Evolutionary conservation across 2,113 vertebrate genomes (phyloP).

Genomic region (Paramisgurnus dabryanus): DNA sequence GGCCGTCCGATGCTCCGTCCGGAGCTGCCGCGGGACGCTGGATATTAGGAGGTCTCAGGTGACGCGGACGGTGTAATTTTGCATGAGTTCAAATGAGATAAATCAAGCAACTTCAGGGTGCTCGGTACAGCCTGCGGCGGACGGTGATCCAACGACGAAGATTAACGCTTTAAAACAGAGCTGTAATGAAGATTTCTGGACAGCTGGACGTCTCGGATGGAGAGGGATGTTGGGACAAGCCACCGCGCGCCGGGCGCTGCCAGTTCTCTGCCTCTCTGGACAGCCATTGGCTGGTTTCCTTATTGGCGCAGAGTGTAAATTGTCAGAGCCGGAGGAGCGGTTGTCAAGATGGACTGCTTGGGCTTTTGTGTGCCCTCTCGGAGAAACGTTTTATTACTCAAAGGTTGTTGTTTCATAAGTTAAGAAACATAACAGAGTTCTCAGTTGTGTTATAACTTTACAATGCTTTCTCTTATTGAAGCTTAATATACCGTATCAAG

Average conservation of each 20-base stretch:
- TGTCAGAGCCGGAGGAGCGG: conserved; percentile 15
- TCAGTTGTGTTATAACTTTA: not conserved
- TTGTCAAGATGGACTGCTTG: not conserved
- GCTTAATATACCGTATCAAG: too few relatives aligned
- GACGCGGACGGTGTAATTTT: conserved; percentile 31
- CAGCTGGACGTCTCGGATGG: conserved; percentile 23
- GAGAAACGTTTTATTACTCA: conserved; percentile 12
- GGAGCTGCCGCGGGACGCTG: conserved; percentile 10
- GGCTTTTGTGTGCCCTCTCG: not conserved
- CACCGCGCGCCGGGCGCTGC: not conserved
- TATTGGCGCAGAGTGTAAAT: not conserved
- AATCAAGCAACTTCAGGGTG: conserved; percentile 25
- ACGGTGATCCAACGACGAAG: not conserved
- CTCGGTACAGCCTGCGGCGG: conserved; percentile 3
- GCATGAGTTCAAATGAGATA: conserved; percentile 31
- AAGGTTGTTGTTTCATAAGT: not conserved
- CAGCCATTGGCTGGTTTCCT: conserved; percentile 19
- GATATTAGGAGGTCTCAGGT: conserved; percentile 39
- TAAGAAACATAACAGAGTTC: not conserved
- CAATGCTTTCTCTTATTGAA: too few relatives aligned
- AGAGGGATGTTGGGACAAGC: conserved; percentile 16
- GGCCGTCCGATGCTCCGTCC: not conserved
- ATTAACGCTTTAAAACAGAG: conserved; percentile 33
- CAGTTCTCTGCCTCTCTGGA: conserved; percentile 2
- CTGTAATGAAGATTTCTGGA: conserved; percentile 8